Base-by-base conservation (phyloP, 2,113 vertebrate species). In the Anas platyrhynchos region DNA sequence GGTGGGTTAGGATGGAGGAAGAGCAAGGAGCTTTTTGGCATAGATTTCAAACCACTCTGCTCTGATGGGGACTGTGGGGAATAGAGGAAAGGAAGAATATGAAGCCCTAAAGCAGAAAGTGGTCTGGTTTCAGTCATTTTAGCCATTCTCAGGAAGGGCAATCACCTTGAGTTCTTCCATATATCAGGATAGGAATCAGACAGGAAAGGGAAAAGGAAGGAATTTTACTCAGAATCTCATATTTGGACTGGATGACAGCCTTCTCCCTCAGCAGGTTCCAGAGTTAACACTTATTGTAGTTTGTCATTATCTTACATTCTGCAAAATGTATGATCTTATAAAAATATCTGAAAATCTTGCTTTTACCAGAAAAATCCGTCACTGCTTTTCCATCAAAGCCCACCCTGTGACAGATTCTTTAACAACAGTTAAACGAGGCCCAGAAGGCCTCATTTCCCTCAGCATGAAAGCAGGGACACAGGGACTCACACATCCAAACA, bases 31-130 rank as follows among this genome's bases (percentile, higher is more conserved):
- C 2, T 82, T 62, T 67, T 92, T 80, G 62, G 76, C 59, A 43
- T 1, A 4, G 81, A 61, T 92, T 96, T 92, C 93, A 93, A 90
- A 95, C 59, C 59, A 3, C 36, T 68, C 31, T 56, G 29, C 31
- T 83, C 68, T 26, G 82, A 76, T 56, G 73, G 38, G 43, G 75
- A 32, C 2, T 6, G 32, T 34, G 65, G 32, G 34, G 7, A 81
- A 44, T 21, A 41, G 21, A 67, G 61, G 44, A 62, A 62, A 77
- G 27, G 77, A 20, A 74, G 27, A 83, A 44, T 36, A 25, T 6
- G 65, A 76, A 94, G 41, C 29, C 52, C 29, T 85, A 32, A 65
- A 93, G 38, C 25, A 89, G 44, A 18, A 17, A 43, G 13, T 59
- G 34, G 50, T 93, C 58, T 91, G 36, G 13, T 86, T 93, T 56